Evolutionary conservation across 2,797 vertebrate genomes (phyloP), one percentile per base, ranked within the genome.

Genomic region (Xenentodon cancila): DNA sequence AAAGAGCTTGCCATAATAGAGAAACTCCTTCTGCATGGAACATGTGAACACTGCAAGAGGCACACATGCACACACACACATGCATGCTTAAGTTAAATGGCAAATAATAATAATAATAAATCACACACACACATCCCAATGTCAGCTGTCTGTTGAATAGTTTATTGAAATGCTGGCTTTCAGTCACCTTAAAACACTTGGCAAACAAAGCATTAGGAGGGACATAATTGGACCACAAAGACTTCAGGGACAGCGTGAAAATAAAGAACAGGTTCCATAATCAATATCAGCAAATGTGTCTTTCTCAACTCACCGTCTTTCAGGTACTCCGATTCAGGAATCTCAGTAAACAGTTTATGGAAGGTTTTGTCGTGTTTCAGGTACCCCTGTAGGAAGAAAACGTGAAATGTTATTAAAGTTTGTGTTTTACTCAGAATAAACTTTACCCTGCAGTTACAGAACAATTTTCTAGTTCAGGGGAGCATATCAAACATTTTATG

Each of bases 1-100:
- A 9, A 89, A 97, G 54, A 96, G 91, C 73, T 92, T 94, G 34
- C 96, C 95, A 0, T 94, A 94, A 76, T 94, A 96, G 30, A 92
- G 81, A 19, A 95, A 82, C 40, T 96, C 95, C 75, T 89, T 94
- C 79, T 96, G 94, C 81, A 96, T 84, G 40, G 94, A 90, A 21
- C 96, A 97, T 18, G 82, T 89, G 79, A 94, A 95, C 0, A 84
- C 95, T 96, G 54, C 59, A 69, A 40, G 13, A 51, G 1, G 71
- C 1, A 37, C 34, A 54, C 1, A 48, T n/a, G 59, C 18, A 53
- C 13, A 43, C 18, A 64, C 15, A 50, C n/a, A 11, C 34, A 13
- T 1, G 7, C 30, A 32, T 1, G 7, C 30, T 11, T 13, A 11
- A 12, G 34, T 11, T 11, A 11, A 11, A 13, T 53, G 16, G n/a